Percentiles rank a stretch among this genome's conserved stretches.
Conservation (phyloP, 2,113 vertebrate species). For the Equus quagga region DNA sequence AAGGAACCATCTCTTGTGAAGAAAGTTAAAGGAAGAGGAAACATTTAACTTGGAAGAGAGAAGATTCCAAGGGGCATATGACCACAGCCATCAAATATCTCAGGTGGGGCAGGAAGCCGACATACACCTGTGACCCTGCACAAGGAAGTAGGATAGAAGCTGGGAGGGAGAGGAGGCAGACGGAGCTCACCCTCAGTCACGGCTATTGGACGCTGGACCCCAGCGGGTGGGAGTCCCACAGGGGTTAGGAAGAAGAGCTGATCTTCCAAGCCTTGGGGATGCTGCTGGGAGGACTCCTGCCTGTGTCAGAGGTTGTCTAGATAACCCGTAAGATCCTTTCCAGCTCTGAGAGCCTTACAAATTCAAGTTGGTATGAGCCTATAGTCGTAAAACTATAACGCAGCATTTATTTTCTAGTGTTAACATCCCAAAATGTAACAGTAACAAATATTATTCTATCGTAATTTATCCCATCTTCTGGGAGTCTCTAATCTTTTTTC, state of each 20-base stretch:
- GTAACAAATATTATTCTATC: neutral
- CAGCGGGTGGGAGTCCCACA: no score
- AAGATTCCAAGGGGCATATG: neutral
- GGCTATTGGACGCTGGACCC: neutral
- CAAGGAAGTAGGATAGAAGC: neutral
- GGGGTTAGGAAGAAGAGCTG: neutral
- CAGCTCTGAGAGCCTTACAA: neutral
- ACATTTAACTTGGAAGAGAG: neutral
- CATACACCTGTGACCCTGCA: neutral
- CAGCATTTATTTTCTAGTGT: neutral
- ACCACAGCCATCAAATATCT: neutral
- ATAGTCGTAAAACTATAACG: neutral
- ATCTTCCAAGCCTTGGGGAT: neutral
- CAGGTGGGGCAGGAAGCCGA: neutral
- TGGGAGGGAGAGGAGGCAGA: neutral
- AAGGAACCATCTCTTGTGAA: neutral
- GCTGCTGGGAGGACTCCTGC: neutral
- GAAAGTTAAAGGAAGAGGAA: neutral
- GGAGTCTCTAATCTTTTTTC: neutral
- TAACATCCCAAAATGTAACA: neutral
- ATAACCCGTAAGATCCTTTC: neutral
- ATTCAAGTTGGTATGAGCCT: neutral
- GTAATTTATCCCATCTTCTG: neutral
- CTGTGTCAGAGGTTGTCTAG: neutral
- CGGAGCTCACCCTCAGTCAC: neutral